These are phyloP conservation scores for Stenopsyche tienmushanensis DNA, from an alignment of 1,140 invertebrate genomes.

Conservation along the genomic window DNA sequence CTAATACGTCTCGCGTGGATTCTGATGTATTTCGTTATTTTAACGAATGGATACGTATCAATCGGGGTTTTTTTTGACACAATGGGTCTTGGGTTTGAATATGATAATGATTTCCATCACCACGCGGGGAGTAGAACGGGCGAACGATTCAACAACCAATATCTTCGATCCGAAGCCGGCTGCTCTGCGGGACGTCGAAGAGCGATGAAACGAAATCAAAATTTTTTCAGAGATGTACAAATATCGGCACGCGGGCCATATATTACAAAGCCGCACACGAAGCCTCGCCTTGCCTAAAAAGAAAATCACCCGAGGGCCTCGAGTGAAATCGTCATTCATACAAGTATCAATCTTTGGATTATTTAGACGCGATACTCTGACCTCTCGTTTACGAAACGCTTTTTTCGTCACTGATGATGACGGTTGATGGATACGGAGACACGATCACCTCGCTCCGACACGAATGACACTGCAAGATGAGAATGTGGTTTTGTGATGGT, in stretches of 20 bases:
- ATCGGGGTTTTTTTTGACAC: neutral
- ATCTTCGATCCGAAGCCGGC: conserved; percentile 9
- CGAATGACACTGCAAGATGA: conserved; percentile 15
- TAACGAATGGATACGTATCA: neutral
- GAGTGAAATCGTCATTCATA: neutral
- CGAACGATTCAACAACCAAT: conserved; percentile 14
- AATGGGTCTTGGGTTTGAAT: neutral
- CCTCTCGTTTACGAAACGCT: too few relatives aligned
- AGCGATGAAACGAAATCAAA: conserved; percentile 27
- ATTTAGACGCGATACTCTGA: too few relatives aligned
- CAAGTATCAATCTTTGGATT: too few relatives aligned
- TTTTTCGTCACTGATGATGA: neutral
- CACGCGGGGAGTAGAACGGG: conserved; percentile 17
- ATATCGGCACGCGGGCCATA: neutral
- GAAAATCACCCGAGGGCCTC: conserved; percentile 3
- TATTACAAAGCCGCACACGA: neutral
- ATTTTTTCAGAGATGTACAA: conserved; percentile 1
- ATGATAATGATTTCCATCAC: conserved; percentile 26
- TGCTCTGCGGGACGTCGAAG: conserved; percentile 24
- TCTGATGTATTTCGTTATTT: too few relatives aligned
- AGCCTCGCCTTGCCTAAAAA: too few relatives aligned
- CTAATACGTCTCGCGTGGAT: too few relatives aligned
- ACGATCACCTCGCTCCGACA: conserved; percentile 10
- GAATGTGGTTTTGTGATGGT: conserved; percentile 6
- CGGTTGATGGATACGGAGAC: conserved; percentile 5